A percentile compares a stretch with the other conserved stretches of the same genome.
phyloP scores from a whole-genome alignment of 2,113 vertebrate genomes.

The Cheirogaleus medius region DNA sequence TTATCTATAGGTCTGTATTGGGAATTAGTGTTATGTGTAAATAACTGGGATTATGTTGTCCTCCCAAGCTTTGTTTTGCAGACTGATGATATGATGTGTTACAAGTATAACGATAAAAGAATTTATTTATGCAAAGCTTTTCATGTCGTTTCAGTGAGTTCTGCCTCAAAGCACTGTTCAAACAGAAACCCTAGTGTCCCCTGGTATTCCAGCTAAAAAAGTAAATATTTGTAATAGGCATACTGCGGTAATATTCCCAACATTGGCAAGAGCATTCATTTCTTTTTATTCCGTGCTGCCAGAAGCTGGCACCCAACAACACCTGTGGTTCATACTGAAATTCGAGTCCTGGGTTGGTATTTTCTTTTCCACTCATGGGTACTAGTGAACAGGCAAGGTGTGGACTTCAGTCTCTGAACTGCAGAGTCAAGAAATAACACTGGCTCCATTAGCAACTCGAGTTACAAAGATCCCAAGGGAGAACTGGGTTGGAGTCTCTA shows the following conservation, averaged over 20 bases:
- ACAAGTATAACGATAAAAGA: conserved; percentile 38
- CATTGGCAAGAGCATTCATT: conserved; percentile 51
- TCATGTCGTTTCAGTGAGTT: conserved; percentile 43
- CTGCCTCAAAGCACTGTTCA: conserved; percentile 59
- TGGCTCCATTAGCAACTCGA: conserved; percentile 53
- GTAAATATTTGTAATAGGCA: conserved; percentile 74
- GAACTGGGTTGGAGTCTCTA: not conserved
- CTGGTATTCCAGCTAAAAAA: conserved; percentile 56
- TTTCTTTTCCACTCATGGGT: conserved; percentile 55
- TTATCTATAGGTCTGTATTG: not conserved
- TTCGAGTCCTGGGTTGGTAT: conserved; percentile 36
- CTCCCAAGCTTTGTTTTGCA: conserved; percentile 47
- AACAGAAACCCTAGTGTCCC: conserved; percentile 55
- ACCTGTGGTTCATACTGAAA: conserved; percentile 70
- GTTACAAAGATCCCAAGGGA: conserved; percentile 32
- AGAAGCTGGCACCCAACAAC: conserved; percentile 64
- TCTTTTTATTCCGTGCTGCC: conserved; percentile 60
- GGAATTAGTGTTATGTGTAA: not conserved
- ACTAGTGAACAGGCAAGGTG: conserved; percentile 22
- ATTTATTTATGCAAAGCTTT: conserved; percentile 50
- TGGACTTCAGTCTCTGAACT: conserved; percentile 23
- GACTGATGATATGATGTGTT: not conserved
- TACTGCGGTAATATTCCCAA: conserved; percentile 30
- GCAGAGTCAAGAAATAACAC: conserved; percentile 42
- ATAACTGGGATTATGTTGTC: conserved; percentile 29